Evolutionary conservation across 2,113 vertebrate species (phyloP).

Genomic region (Microcebus jonahi): DNA sequence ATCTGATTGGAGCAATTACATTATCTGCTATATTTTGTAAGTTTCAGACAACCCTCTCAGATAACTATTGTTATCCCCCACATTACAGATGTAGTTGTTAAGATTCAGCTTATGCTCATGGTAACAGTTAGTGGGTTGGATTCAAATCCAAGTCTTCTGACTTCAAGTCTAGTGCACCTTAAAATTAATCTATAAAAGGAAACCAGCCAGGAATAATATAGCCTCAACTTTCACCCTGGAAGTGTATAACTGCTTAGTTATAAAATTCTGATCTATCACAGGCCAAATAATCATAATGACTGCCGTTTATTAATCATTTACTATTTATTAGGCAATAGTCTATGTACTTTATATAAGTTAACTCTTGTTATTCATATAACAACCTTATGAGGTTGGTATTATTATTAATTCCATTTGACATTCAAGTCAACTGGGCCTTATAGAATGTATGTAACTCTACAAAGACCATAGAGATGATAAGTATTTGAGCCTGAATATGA

Average conservation of each 20-base stretch:
- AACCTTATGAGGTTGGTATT: not conserved
- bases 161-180: not conserved
- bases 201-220: not conserved
- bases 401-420: not conserved
- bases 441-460: not conserved
- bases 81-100: not conserved
- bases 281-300: not conserved
- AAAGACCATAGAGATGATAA: not conserved
- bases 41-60: not conserved
- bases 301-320: not conserved
- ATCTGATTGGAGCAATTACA: not conserved
- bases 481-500: not conserved
- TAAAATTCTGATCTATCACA: not conserved
- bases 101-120: not conserved
- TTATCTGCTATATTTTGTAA: not conserved
- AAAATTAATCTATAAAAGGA: not conserved
- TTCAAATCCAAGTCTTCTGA: not conserved
- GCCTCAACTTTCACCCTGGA: not conserved
- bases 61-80: not conserved
- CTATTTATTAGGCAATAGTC: not conserved
- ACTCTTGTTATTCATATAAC: not conserved
- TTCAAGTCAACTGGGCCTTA: not conserved
- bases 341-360: not conserved
- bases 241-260: not conserved
- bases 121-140: not conserved